Evolutionary conservation across 92 coral and sea anemone genomes (phyloP).

Genomic region (Epizoanthus scotinus): DNA sequence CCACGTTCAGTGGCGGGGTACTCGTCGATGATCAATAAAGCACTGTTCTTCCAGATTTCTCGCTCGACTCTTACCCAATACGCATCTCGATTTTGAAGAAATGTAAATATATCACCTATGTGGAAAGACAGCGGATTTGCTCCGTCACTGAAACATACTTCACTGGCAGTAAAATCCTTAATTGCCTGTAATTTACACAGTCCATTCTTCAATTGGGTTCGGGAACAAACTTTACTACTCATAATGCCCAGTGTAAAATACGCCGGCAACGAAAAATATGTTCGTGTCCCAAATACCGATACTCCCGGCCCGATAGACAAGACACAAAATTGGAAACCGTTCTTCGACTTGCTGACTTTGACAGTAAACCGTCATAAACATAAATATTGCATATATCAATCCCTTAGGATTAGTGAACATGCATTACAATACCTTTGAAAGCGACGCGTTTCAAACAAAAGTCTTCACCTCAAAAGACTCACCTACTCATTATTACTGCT

Average conservation of each 20-base stretch:
- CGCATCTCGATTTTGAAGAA: conserved; percentile 77
- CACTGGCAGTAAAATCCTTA: conserved; percentile 84
- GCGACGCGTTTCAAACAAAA: conserved; percentile 26
- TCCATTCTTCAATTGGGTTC: conserved; percentile 39
- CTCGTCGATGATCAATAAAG: conserved; percentile 65
- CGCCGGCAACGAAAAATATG: neutral
- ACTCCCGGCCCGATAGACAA: neutral
- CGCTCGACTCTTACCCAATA: conserved; percentile 89
- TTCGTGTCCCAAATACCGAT: conserved; percentile 29
- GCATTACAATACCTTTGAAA: conserved; percentile 17
- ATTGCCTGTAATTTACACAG: conserved; percentile 73
- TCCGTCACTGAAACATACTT: conserved; percentile 82
- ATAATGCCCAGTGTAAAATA: neutral
- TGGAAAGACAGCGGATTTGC: conserved; percentile 87
- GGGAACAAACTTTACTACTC: conserved; percentile 41
- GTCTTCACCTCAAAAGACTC: conserved; percentile 11
- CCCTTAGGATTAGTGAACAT: conserved; percentile 21
- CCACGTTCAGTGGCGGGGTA: conserved; percentile 64
- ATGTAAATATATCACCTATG: conserved; percentile 84
- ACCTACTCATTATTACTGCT: conserved; percentile 3
- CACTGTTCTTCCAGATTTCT: conserved; percentile 70
- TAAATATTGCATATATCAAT: conserved; percentile 14
- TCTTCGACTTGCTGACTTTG: neutral
- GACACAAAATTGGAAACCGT: neutral
- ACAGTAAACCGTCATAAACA: neutral